Evolutionary conservation across 2,888 invertebrate species (phyloP).

Genomic region (Sacculina carcini): DNA sequence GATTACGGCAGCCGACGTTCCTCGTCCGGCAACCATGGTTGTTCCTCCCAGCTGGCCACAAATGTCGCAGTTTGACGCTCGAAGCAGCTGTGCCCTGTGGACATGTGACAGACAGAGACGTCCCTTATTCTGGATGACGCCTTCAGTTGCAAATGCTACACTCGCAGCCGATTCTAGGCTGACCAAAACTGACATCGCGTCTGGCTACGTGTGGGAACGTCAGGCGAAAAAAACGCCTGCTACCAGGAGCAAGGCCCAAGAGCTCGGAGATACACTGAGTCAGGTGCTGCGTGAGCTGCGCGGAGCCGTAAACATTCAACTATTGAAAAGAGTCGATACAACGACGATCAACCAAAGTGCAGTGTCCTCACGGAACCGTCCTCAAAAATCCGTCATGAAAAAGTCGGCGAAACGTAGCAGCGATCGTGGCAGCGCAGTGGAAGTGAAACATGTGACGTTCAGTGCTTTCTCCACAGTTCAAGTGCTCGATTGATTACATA

Average conservation of each 20-base stretch:
- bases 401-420: no score
- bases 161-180: constrained; percentile 1
- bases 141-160: constrained; percentile 6
- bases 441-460: no score
- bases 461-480: no score
- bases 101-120: neutral
- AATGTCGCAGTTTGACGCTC: constrained; percentile 6
- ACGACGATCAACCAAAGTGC: no score
- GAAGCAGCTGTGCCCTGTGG: constrained; percentile 2
- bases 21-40: constrained; percentile 1
- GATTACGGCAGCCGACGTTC: neutral
- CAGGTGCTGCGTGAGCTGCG: neutral
- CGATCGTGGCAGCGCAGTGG: no score
- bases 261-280: neutral
- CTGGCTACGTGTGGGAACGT: neutral
- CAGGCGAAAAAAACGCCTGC: no score
- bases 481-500: no score
- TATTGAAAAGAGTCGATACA: no score
- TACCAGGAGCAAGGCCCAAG: neutral
- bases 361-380: no score
- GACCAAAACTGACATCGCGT: constrained; percentile 10
- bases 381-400: no score
- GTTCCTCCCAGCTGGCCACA: neutral
- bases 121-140: no score
- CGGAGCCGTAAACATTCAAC: no score